These are phyloP conservation scores for Micronycteris hirsuta DNA, from an alignment of 2,113 vertebrate species.

Conservation along the genomic window DNA sequence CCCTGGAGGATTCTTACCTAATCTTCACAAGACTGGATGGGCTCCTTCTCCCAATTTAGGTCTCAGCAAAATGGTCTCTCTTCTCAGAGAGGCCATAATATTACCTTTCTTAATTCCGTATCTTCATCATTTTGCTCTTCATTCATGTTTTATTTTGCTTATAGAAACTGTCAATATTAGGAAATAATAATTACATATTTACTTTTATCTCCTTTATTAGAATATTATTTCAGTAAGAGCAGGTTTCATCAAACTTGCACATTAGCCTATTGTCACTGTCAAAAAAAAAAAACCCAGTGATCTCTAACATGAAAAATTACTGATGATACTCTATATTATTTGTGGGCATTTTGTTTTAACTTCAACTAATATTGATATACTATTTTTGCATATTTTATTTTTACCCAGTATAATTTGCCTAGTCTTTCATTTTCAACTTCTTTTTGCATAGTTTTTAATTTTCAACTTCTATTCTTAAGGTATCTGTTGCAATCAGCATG, in stretches of 20 bases:
- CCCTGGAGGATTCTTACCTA: neutral
- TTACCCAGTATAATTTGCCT: neutral
- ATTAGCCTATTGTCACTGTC: neutral
- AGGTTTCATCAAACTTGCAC: neutral
- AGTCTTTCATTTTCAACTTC: neutral
- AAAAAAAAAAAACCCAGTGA: neutral
- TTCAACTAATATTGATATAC: neutral
- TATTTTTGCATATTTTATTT: neutral
- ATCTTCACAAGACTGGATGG: neutral
- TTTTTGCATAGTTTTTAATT: neutral
- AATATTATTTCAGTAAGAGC: neutral
- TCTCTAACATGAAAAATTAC: neutral
- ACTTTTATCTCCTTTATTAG: neutral
- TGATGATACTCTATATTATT: neutral
- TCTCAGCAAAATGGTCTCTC: neutral
- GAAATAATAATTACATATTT: neutral
- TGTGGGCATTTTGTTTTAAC: neutral
- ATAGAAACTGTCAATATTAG: neutral
- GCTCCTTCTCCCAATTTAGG: neutral
- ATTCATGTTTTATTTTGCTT: neutral
- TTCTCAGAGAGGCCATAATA: neutral
- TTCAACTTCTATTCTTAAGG: neutral
- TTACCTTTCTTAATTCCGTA: neutral
- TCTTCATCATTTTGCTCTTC: neutral
- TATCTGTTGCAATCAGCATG: conserved; percentile 12